Percentiles rank a stretch among this genome's conserved stretches.
phyloP scores from a whole-genome alignment of 2,113 vertebrate genomes.

The Chionomys nivalis region DNA sequence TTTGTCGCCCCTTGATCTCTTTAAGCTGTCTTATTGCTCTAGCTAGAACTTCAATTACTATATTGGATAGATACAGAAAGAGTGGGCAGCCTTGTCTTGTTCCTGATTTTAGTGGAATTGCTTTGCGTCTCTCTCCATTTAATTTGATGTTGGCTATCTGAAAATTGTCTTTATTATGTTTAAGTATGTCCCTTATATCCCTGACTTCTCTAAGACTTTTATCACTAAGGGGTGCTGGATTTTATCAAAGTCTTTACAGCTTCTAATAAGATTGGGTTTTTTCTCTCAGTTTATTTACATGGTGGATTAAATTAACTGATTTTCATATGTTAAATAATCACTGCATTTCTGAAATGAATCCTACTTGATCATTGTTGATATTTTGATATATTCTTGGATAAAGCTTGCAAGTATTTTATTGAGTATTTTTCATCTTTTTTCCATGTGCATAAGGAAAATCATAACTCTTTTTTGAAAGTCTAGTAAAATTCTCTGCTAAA shows the following conservation, averaged over 20 bases:
- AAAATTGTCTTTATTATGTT: neutral
- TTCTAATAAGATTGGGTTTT: too few species aligned
- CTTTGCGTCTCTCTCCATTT: neutral
- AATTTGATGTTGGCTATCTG: neutral
- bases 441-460: neutral
- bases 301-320: neutral
- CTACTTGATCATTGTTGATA: neutral
- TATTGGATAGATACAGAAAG: neutral
- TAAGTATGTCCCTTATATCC: neutral
- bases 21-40: neutral
- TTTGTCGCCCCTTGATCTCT: neutral
- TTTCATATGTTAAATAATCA: neutral
- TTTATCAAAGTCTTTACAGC: neutral
- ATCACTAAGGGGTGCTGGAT: neutral
- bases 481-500: neutral
- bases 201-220: neutral
- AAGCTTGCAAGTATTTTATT: neutral
- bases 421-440: neutral
- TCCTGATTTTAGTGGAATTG: neutral
- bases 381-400: neutral
- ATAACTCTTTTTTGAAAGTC: neutral
- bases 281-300: neutral
- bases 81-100: neutral
- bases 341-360: neutral
- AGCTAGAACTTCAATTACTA: neutral